A percentile compares a stretch with the other conserved stretches of the same genome.
Conservation (phyloP, 1,140 invertebrate genomes). For the Adelges cooleyi region DNA sequence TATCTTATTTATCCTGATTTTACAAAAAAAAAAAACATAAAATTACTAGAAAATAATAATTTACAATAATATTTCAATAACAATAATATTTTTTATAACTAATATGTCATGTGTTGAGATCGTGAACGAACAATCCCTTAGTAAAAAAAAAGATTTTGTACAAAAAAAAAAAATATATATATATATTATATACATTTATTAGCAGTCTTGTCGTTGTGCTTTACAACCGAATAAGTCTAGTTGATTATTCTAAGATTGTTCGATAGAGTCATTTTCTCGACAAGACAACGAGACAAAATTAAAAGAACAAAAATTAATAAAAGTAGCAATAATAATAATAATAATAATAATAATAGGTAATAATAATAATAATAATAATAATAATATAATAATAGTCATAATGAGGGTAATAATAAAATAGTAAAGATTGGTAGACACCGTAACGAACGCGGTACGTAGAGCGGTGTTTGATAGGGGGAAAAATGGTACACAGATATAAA, state of each 20-base stretch:
- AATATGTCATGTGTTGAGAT: constrained; percentile 27
- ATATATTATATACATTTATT: constrained; percentile 12
- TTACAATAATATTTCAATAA: constrained; percentile 28
- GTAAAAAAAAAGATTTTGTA: constrained; percentile 4
- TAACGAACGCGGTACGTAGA: background rate
- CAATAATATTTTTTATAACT: constrained; percentile 14
- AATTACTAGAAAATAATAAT: constrained; percentile 3
- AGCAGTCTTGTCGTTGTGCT: constrained; percentile 25
- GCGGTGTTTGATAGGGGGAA: background rate
- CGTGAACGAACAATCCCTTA: constrained; percentile 27
- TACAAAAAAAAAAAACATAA: constrained; percentile 19
- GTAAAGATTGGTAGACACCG: constrained; percentile 20
- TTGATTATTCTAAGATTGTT: constrained; percentile 20
- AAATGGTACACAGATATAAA: constrained; percentile 1
- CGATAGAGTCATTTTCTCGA: constrained; percentile 21
- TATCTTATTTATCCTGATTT: background rate
- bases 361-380: constrained; percentile 6
- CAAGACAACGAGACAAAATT: constrained; percentile 21
- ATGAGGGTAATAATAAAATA: too few relatives aligned
- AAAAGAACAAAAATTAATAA: background rate
- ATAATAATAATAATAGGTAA: background rate
- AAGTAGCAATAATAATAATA: constrained; percentile 6
- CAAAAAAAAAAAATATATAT: constrained; percentile 20
- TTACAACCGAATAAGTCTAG: constrained; percentile 26
- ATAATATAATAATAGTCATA: background rate